These are phyloP conservation scores for Agrilus mali DNA, from an alignment of 2,888 invertebrate species.

Conservation along the genomic window DNA sequence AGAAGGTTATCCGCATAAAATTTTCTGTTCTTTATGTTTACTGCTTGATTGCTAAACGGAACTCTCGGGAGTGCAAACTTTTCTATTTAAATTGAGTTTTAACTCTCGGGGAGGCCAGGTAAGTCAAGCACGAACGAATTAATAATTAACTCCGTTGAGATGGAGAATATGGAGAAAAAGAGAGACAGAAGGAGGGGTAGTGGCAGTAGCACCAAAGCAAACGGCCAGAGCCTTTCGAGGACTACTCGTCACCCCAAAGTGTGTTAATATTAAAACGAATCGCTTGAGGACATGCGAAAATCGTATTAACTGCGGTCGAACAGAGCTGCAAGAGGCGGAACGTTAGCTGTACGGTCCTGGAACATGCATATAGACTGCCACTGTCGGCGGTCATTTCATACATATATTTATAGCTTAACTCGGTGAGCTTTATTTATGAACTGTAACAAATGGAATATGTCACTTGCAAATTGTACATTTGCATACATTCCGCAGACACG, in stretches of 20 bases:
- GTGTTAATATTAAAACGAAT: conserved; percentile 7
- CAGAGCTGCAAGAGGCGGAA: no score
- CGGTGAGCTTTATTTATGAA: conserved; percentile 23
- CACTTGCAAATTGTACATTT: conserved; percentile 27
- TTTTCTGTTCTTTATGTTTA: no score
- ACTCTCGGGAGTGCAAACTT: no score
- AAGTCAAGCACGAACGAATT: no score
- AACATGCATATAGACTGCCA: no score
- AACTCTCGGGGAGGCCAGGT: no score
- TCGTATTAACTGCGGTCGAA: conserved; percentile 3
- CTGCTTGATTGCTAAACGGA: no score
- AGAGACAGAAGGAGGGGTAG: not conserved
- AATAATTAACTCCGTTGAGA: not conserved
- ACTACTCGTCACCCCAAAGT: not conserved
- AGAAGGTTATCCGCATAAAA: no score
- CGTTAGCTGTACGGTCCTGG: no score
- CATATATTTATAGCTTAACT: conserved; percentile 26
- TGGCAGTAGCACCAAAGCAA: not conserved
- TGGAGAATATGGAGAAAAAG: not conserved
- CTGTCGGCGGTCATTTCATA: conserved; percentile 22
- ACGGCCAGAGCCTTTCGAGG: conserved; percentile 3
- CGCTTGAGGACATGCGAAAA: conserved; percentile 6
- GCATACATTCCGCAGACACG: conserved; percentile 16
- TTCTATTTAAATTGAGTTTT: no score
- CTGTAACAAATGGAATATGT: conserved; percentile 27